Evolutionary conservation across 2,113 vertebrate species (phyloP), one percentile per base, ranked within the genome.

Genomic region (Urocynchramus pylzowi): DNA sequence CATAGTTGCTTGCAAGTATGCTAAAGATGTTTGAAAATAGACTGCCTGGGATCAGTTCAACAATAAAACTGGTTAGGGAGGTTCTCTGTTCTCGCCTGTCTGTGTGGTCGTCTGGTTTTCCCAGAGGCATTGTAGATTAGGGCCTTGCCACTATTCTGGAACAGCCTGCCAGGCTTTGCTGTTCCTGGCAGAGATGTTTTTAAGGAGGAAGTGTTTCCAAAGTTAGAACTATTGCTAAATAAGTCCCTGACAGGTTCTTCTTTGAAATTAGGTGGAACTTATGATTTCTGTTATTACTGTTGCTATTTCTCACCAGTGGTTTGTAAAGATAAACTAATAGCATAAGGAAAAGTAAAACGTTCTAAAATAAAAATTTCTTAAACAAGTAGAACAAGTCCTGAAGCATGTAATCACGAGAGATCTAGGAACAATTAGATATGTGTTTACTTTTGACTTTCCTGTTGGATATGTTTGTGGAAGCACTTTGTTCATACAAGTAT

Each of bases 11-110:
- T 90, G 50, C 63, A 93, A 68, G 27, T 45, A 41, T 24, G 23
- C 71, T 80, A 27, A 59, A 76, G 42, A 80, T 33, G 5, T 70
- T 90, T 80, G 50, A 63, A 73, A 91, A 81, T 56, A 69, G 16
- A 8, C 77, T 84, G 65, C 35, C 33, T 94, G 68, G 11, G 19
- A 41, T 93, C 47, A 52, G 35, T 90, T 88, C 26, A 71, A 26
- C 41, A 87, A 56, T 79, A 69, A 91, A 93, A 91, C 95, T 96
- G 73, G 84, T 95, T 90, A 14, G 84, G 84, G 94, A 84, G 57
- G 76, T 93, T 93, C 20, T 57, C 7, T 41, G 60, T 78, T 95
- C 87, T 84, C 0, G 13, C 37, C 65, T 88, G 67, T 47, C 49
- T 89, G 79, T 94, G 92, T 82, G 94, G 91, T 85, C 92, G 47